phyloP scores from a whole-genome alignment of 2,888 invertebrate genomes.

The Zaprionus obscuricornis region DNA sequence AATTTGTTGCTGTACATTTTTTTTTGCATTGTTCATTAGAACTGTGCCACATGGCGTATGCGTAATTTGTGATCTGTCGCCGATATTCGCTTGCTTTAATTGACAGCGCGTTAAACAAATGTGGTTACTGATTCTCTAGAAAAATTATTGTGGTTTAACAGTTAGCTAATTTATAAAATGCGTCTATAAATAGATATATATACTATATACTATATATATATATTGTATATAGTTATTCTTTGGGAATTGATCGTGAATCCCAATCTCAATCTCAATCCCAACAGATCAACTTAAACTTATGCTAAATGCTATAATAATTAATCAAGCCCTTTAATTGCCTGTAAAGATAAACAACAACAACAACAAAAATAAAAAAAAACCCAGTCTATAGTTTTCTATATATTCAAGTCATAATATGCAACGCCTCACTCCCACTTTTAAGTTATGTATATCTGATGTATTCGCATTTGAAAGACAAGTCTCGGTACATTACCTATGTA shows the following conservation, averaged over 20 bases:
- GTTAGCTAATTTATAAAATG: slow-evolving; percentile 18
- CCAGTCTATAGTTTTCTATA: slow-evolving; percentile 34
- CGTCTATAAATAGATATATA: slow-evolving; percentile 21
- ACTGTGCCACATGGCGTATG: slow-evolving; percentile 41
- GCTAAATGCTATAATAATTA: slow-evolving; percentile 49
- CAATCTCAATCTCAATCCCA: slow-evolving; percentile 15
- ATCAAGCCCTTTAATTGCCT: slow-evolving; percentile 58
- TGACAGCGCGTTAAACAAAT: slow-evolving; percentile 34
- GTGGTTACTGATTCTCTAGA: slow-evolving; percentile 5
- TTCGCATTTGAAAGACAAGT: slow-evolving; percentile 20
- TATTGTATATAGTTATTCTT: not conserved
- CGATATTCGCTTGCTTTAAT: not conserved
- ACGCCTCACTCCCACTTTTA: slow-evolving; percentile 5
- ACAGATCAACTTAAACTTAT: too few relatives aligned
- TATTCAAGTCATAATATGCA: not conserved
- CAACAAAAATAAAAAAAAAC: too few relatives aligned
- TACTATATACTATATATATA: not conserved
- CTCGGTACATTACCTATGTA: slow-evolving; percentile 39
- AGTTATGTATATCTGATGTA: not conserved
- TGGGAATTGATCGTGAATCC: slow-evolving; percentile 39
- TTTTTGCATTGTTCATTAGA: slow-evolving; percentile 6
- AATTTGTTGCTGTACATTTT: slow-evolving; percentile 28
- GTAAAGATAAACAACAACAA: too few relatives aligned
- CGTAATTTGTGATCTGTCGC: slow-evolving; percentile 18
- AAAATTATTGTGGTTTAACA: slow-evolving; percentile 49